Evolutionary conservation across 2,797 vertebrate genomes (phyloP).

Genomic region (Lepidocolaptes lacrymiger): DNA sequence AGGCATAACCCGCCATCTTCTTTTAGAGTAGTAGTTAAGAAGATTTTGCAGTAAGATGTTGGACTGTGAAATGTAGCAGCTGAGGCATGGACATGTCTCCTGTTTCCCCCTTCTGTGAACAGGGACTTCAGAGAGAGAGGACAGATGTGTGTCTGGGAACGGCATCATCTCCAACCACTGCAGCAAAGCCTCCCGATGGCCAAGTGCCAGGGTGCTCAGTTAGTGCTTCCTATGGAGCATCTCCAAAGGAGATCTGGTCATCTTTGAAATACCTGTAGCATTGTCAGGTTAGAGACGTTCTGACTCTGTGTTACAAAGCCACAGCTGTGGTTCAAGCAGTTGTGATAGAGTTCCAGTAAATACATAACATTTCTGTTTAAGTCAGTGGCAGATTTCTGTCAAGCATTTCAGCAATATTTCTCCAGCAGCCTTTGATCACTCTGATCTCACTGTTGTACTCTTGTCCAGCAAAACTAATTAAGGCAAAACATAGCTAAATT

Average conservation of each 20-base stretch:
- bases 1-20: background rate
- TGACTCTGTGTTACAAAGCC: background rate
- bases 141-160: background rate
- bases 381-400: background rate
- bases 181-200: background rate
- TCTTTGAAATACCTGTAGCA: background rate
- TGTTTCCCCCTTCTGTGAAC: background rate
- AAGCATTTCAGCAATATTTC: background rate
- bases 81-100: accelerated
- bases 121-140: background rate
- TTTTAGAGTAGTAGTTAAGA: background rate
- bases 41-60: background rate
- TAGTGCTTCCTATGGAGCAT: background rate
- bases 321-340: background rate
- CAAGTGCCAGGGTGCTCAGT: background rate
- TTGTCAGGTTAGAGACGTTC: background rate
- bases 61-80: background rate
- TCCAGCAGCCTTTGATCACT: background rate
- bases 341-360: background rate
- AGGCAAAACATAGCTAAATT: background rate
- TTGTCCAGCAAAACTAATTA: background rate
- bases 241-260: background rate
- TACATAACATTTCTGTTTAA: background rate
- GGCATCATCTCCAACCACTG: background rate
- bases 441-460: background rate